These are phyloP conservation scores for Holothuria scabra DNA, from an alignment of 53 echinoderm and acorn worm genomes.

Conservation along the genomic window DNA sequence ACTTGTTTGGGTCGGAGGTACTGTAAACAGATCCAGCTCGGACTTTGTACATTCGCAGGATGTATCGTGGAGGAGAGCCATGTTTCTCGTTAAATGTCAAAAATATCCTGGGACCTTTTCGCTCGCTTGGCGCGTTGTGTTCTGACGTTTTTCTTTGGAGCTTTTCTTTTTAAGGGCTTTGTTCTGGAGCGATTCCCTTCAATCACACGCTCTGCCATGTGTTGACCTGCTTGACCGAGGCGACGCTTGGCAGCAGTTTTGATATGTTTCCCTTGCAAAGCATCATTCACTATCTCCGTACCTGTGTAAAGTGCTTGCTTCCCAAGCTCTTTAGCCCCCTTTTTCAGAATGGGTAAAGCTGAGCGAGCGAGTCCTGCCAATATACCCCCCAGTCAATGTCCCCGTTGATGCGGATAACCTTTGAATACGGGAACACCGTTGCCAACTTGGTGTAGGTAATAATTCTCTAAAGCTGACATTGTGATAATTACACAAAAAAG, in stretches of 20 bases:
- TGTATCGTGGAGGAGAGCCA: conserved; percentile 13
- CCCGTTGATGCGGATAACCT: conserved; percentile 25
- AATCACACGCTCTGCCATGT: conserved; percentile 59
- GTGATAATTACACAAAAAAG: background rate
- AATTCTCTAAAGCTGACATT: background rate
- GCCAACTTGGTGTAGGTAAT: conserved; percentile 30
- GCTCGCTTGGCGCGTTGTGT: conserved; percentile 50
- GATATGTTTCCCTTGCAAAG: conserved; percentile 28
- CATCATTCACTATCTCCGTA: conserved; percentile 29
- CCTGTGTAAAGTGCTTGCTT: conserved; percentile 31
- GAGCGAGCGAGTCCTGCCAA: conserved; percentile 3
- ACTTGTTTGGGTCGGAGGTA: conserved; percentile 72
- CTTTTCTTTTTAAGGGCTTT: conserved; percentile 46
- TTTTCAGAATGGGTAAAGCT: conserved; percentile 33
- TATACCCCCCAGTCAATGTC: conserved; percentile 48
- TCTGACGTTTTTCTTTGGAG: conserved; percentile 22
- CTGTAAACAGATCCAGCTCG: conserved; percentile 66
- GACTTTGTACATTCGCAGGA: conserved; percentile 51
- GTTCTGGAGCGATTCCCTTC: background rate
- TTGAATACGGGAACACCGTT: background rate
- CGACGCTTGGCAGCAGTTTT: conserved; percentile 24
- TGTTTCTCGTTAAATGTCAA: conserved; percentile 22
- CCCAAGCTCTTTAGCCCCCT: conserved; percentile 21
- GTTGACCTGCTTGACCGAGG: conserved; percentile 22
- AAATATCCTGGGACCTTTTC: conserved; percentile 59